Conservation (phyloP, 2,113 vertebrate species). For the Megaceryle torquata region DNA sequence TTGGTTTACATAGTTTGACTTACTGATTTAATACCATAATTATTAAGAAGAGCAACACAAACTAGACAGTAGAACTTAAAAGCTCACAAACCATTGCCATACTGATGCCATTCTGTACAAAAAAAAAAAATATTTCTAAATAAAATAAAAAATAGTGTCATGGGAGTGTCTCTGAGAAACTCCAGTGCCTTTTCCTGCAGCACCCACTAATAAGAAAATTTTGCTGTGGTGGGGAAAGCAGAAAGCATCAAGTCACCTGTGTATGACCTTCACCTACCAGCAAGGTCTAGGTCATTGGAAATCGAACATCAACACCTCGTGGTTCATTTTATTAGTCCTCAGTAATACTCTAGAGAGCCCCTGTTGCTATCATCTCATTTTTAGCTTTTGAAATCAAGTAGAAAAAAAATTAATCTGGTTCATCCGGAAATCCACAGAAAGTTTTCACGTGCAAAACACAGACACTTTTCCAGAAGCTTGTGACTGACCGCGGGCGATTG, state of each 20-base stretch:
- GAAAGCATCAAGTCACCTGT: background rate
- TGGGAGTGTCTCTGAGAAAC: background rate
- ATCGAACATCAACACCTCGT: background rate
- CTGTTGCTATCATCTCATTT: fast-evolving
- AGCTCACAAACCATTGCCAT: background rate
- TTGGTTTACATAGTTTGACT: background rate
- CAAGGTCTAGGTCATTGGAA: background rate
- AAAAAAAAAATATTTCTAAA: background rate
- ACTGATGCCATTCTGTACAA: background rate
- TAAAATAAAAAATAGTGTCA: background rate
- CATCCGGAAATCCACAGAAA: background rate
- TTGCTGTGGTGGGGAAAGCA: background rate
- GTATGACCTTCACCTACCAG: background rate
- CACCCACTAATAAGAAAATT: background rate
- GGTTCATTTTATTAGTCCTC: background rate
- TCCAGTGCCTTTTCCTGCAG: background rate
- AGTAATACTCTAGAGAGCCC: background rate
- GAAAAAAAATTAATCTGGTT: background rate
- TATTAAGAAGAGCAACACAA: background rate
- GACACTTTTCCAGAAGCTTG: background rate
- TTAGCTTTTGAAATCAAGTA: background rate
- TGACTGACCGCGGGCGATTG: fast-evolving
- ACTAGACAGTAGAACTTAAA: background rate
- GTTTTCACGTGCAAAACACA: fast-evolving
- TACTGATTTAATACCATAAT: background rate